Percentiles rank a stretch among this genome's conserved stretches.
phyloP scores from a whole-genome alignment of 2,888 invertebrate species.

The Iphiclides podalirius region DNA sequence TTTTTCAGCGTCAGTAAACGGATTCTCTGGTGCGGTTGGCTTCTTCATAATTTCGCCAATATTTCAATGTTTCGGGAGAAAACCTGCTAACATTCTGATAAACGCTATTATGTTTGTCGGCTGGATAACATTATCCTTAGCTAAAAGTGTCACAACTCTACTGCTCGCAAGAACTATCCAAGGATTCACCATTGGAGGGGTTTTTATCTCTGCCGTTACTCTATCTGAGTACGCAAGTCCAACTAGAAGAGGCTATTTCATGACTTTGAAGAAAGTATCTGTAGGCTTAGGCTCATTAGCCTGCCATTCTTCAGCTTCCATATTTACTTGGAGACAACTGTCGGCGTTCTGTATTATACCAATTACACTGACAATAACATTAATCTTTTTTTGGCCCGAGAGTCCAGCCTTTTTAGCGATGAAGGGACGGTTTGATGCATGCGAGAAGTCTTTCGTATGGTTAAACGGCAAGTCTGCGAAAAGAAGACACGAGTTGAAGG shows the following conservation, averaged over 20 bases:
- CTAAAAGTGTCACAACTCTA: constrained; percentile 33
- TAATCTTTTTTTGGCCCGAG: constrained; percentile 44
- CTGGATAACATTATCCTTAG: constrained; percentile 39
- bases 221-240: constrained; percentile 43
- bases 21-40: constrained; percentile 40
- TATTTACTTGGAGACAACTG: constrained; percentile 44
- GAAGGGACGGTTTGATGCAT: constrained; percentile 42
- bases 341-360: constrained; percentile 30
- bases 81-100: constrained; percentile 30
- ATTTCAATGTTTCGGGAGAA: constrained; percentile 43
- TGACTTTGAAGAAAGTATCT: constrained; percentile 36
- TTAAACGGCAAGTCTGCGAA: constrained; percentile 34
- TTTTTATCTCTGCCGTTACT: constrained; percentile 37
- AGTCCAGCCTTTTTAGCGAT: constrained; percentile 45
- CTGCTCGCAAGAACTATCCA: constrained; percentile 40
- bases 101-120: constrained; percentile 32
- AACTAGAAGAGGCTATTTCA: constrained; percentile 42
- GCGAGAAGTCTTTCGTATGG: constrained; percentile 40
- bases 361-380: constrained; percentile 26
- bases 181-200: constrained; percentile 39
- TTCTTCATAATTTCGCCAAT: constrained; percentile 38
- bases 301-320: constrained; percentile 39
- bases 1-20: constrained; percentile 42
- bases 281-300: constrained; percentile 36
- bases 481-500: constrained; percentile 34